Percentiles rank a stretch among this genome's conserved stretches.
Conservation (phyloP, 2,113 vertebrate genomes). For the Tamias sibiricus region DNA sequence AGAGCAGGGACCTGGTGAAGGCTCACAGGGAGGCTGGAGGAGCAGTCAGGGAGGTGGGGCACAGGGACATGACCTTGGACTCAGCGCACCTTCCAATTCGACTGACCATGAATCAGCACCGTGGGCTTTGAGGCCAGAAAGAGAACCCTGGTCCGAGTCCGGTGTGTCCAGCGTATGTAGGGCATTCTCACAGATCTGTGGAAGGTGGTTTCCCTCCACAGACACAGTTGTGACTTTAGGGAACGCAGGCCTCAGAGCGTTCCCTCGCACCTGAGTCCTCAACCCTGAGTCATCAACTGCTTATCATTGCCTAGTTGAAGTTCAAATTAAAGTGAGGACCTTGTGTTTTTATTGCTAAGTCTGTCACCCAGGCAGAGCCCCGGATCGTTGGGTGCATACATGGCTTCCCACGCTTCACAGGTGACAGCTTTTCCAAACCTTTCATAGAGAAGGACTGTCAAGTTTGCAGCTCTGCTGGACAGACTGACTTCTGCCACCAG, state of each 20-base stretch:
- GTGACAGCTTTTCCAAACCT: neutral
- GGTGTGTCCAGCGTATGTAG: rapidly evolving
- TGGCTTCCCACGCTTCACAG: neutral
- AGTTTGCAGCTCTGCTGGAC: neutral
- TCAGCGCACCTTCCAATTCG: neutral
- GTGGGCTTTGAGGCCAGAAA: neutral
- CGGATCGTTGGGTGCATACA: neutral
- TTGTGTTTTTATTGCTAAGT: neutral
- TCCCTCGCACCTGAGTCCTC: neutral
- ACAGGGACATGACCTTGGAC: neutral
- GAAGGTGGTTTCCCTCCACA: neutral
- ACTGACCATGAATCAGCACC: neutral
- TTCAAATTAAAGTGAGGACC: neutral
- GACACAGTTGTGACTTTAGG: neutral
- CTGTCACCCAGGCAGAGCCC: neutral
- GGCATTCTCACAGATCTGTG: neutral
- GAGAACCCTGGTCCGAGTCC: neutral
- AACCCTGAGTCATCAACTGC: neutral
- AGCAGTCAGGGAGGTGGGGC: neutral
- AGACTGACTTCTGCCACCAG: neutral
- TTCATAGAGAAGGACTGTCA: neutral
- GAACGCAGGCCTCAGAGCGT: neutral
- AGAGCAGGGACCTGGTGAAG: neutral
- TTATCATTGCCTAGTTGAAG: neutral
- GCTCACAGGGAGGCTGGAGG: neutral